Evolutionary conservation across 2,797 vertebrate genomes (phyloP).

Genomic region (Rhynchotus rufescens): DNA sequence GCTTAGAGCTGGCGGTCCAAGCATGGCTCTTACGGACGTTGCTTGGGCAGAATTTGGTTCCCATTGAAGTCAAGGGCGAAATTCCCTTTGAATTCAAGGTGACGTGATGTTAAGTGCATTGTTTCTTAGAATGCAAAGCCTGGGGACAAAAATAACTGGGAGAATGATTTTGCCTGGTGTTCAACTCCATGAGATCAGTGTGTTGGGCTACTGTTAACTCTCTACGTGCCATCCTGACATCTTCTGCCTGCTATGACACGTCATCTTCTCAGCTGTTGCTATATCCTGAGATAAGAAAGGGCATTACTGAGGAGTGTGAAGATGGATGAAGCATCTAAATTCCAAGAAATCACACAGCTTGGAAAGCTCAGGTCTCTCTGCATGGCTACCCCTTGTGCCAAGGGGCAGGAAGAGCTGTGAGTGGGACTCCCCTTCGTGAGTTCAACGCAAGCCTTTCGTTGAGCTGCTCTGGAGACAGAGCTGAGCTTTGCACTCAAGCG

Average conservation of each 20-base stretch:
- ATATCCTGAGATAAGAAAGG: background rate
- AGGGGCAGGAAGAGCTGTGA: background rate
- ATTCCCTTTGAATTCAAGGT: background rate
- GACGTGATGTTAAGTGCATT: background rate
- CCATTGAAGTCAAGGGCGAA: background rate
- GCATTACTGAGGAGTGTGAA: background rate
- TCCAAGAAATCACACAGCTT: background rate
- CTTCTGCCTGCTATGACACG: background rate
- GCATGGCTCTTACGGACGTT: background rate
- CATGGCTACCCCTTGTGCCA: background rate
- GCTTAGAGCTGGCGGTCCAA: background rate
- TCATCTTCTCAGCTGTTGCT: constrained; percentile 1
- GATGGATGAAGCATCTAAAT: background rate
- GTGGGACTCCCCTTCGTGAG: background rate
- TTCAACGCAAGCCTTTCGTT: background rate
- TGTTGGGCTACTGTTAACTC: background rate
- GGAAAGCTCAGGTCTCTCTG: background rate
- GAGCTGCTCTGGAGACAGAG: constrained; percentile 10
- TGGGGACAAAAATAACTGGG: background rate
- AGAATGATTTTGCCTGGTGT: background rate
- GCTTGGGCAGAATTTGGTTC: background rate
- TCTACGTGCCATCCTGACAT: background rate
- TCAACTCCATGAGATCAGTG: background rate
- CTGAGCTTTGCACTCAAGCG: background rate
- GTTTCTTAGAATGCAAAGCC: background rate